A percentile compares a stretch with the other conserved stretches of the same genome.
Conservation (phyloP, 2,888 invertebrate species). For the Dolomedes plantarius region DNA sequence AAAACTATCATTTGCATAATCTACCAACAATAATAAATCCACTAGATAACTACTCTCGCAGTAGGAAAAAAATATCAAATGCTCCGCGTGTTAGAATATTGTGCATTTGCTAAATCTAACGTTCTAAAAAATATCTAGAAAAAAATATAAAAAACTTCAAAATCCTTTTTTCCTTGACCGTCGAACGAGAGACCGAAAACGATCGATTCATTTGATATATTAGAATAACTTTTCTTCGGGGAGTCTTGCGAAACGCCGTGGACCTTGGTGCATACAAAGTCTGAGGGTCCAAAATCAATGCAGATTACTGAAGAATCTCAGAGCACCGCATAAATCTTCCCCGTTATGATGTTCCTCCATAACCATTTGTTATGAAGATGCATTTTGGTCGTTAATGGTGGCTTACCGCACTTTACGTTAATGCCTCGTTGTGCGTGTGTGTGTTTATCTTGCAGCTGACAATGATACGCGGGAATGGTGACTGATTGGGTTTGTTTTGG, state of each 20-base stretch:
- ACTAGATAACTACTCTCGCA: too few relatives aligned
- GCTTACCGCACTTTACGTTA: constrained; percentile 67
- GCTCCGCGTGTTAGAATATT: too few relatives aligned
- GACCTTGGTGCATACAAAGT: neutral
- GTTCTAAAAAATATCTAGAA: too few relatives aligned
- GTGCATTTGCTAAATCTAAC: too few relatives aligned
- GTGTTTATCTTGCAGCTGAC: constrained; percentile 20
- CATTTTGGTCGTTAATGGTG: constrained; percentile 61
- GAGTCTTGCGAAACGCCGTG: neutral
- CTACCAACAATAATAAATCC: too few relatives aligned
- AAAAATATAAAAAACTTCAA: neutral
- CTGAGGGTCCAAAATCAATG: constrained; percentile 64
- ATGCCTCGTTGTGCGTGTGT: constrained; percentile 54
- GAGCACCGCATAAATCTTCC: constrained; percentile 57
- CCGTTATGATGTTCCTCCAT: constrained; percentile 65
- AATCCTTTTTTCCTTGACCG: neutral
- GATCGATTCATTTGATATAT: constrained; percentile 5
- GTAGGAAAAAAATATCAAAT: too few relatives aligned
- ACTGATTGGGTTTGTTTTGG: constrained; percentile 14
- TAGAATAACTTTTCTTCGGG: constrained; percentile 11
- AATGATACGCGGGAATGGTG: constrained; percentile 17
- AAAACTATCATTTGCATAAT: too few relatives aligned
- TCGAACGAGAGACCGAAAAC: neutral
- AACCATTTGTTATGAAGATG: constrained; percentile 71
- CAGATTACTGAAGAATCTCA: constrained; percentile 55